Base-by-base conservation (phyloP, 1,140 invertebrate species). In the Anastrepha ludens region DNA sequence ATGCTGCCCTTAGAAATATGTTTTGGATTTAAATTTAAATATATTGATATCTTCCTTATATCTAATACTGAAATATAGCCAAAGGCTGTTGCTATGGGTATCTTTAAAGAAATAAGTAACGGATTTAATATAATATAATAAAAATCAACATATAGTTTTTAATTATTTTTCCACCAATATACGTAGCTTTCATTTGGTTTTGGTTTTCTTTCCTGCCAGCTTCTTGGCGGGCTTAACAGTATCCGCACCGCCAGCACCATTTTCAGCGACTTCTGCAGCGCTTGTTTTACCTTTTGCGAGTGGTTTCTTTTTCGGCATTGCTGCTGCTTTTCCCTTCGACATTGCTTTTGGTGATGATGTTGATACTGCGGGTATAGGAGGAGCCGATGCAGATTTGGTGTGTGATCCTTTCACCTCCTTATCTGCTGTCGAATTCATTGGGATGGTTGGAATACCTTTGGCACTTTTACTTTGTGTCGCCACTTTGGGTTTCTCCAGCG, bases 241-340 rank as follows among this genome's bases (percentile, higher is more conserved):
- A 29, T 58, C 50, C 44, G 47, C 74, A 3, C 55, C 74, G 44
- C 74, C 74, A 11, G 74, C 15, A 17, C 74, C 74, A 2, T 9
- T 29, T 55, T 81, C 74, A 55, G 17, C 9, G 29, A 20, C 17
- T 81, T 81, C 47, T 15, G 11, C 7, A 50, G n/a, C 74, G 11
- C 17, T 13, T 20, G 74, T 9, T 17, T 58, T 81, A 55, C 15
- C 17, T 20, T 81, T 81, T n/a, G 47, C 47, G 20, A n/a, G 20
- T 29, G 47, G 7, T 81, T 58, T 50, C 44, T 81, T 81, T 55
- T 81, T 81, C 13, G 60, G 60, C 60, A 17, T 62, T n/a, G 74
- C 5, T 58, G 17, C 9, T 15, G 47, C 2, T 81, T 67, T 67
- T 2, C 3, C 64, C 17, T 67, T 67, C 11, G 64, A 17, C 20